Evolutionary conservation across 2,888 invertebrate genomes (phyloP), one percentile per base, ranked within the genome.

Genomic region (Brachyopa scutellaris): DNA sequence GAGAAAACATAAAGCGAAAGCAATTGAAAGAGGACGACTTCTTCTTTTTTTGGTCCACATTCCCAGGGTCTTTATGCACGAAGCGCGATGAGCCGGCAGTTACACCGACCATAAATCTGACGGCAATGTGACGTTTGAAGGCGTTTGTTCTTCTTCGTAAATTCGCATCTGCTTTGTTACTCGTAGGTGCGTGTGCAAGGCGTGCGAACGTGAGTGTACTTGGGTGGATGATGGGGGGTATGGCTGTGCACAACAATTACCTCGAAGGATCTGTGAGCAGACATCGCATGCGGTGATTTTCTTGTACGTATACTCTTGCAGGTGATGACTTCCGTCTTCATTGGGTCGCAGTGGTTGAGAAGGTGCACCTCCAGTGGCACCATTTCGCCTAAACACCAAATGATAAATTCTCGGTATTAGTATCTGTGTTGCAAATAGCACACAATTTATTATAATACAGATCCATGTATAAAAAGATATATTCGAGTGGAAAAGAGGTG

Each of bases 201-300:
- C 6, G 42, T 5, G 1, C 1, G 11, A 29, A 66, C 38, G 9
- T 19, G 31, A 17, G 26, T 33, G 21, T 53, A 64, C n/a, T 7
- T 8, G 13, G 13, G 31, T 40, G 23, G 23, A 26, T 23, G 64
- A 36, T 21, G 55, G 9, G 23, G 23, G 17, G 15, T 53, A 36
- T 21, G 55, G 9, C 26, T 55, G 15, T 47, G 40, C 33, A 40
- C 17, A 67, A 55, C 69, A 70, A 66, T 92, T 92, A 96, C 97
- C 97, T 93, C 97, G 93, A 69, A 97, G 92, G 64, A 97, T 96
- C 92, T 97, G 97, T 79, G 96, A 96, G 91, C 97, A 97, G 85
- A 97, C 94, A 91, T 97, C 97, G 91, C 97, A 97, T 23, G 97
- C 97, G 47, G 97, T 97, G 87, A 97, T 97, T 92, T 97, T 97